These are phyloP conservation scores for Drosophila pruinosa DNA, from an alignment of 1,140 invertebrate species.

Conservation along the genomic window DNA sequence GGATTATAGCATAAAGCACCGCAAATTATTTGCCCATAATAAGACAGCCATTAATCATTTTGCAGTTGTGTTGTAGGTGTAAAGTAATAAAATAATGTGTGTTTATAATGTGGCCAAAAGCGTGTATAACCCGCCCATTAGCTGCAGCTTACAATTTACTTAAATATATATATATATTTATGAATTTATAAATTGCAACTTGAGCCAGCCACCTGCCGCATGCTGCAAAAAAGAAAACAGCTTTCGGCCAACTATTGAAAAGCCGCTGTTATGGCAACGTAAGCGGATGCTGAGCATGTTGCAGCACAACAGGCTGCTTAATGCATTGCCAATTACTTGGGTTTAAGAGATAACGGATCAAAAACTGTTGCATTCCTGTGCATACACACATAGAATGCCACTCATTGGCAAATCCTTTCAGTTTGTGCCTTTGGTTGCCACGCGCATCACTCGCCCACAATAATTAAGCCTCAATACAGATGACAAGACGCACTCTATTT, in stretches of 20 bases:
- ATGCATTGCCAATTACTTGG: slow-evolving; percentile 14
- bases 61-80: background rate
- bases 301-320: slow-evolving; percentile 5
- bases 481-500: background rate
- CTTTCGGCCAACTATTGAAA: background rate
- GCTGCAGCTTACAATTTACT: background rate
- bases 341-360: background rate
- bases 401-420: slow-evolving; percentile 2
- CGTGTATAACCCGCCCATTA: background rate
- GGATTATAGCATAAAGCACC: background rate
- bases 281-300: slow-evolving; percentile 11
- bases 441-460: background rate
- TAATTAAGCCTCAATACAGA: slow-evolving; percentile 6
- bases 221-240: background rate
- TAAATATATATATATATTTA: too few species aligned
- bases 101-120: too few species aligned
- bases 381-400: background rate
- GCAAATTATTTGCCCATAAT: slow-evolving; percentile 12
- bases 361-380: background rate
- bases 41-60: slow-evolving; percentile 11
- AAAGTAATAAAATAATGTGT: too few species aligned
- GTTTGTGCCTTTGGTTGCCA: background rate
- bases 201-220: too few species aligned
- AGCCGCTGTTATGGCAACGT: slow-evolving; percentile 5
- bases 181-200: too few species aligned